phyloP scores from a whole-genome alignment of 1,140 invertebrate species.

The Drosophila lacertosa region DNA sequence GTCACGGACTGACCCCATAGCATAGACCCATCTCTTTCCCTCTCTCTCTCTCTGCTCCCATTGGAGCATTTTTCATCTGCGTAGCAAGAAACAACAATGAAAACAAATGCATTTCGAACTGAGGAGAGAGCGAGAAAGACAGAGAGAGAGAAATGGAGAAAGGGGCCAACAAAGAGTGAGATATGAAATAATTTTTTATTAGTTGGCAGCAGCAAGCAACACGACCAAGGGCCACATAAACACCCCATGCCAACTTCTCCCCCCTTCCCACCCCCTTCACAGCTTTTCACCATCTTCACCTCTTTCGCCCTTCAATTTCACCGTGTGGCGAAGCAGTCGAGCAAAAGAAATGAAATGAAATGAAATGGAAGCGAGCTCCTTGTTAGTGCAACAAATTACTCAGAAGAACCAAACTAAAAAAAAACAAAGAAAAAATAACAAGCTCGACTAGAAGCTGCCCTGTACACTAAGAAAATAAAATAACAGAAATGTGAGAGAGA shows the following conservation, averaged over 20 bases:
- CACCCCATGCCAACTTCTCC: too few species aligned
- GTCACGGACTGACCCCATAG: conserved; percentile 10
- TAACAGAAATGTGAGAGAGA: too few species aligned
- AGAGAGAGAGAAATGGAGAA: conserved; percentile 6
- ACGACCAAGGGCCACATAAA: conserved; percentile 2
- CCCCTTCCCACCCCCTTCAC: background rate
- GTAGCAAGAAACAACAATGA: conserved; percentile 54
- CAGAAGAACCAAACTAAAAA: conserved; percentile 51
- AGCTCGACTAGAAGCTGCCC: too few species aligned
- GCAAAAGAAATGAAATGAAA: conserved; percentile 56
- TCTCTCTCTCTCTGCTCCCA: background rate
- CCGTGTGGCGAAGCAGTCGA: conserved; percentile 30
- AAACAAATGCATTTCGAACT: conserved; percentile 69
- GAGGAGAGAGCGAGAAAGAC: conserved; percentile 21
- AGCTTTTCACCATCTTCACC: background rate
- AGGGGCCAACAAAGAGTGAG: conserved; percentile 29
- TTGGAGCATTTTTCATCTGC: conserved; percentile 15
- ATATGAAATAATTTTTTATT: conserved; percentile 78
- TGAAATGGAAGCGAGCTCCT: conserved; percentile 65
- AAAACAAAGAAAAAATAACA: conserved; percentile 7
- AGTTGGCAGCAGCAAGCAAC: conserved; percentile 37
- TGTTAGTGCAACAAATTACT: conserved; percentile 76
- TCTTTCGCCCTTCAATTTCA: background rate
- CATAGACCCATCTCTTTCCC: background rate
- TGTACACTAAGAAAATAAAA: too few species aligned